Conservation (phyloP, 1,140 invertebrate species). For the Platorchestia sp. region DNA sequence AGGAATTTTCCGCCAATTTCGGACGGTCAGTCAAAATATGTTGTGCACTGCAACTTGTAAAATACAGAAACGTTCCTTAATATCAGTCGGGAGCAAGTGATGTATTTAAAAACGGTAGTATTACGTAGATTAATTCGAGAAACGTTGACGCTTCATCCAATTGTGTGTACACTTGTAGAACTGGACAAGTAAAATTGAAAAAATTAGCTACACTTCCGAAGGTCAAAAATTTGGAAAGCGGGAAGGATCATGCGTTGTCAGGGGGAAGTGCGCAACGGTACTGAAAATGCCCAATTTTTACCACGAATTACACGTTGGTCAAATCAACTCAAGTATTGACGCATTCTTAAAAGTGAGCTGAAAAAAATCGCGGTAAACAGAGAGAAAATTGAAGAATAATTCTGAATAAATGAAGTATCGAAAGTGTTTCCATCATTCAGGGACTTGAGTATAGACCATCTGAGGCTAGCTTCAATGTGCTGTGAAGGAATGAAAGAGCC, state of each 20-base stretch:
- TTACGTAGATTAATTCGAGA: background rate
- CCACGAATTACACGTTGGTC: background rate
- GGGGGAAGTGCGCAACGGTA: background rate
- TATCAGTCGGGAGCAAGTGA: background rate
- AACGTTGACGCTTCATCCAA: background rate
- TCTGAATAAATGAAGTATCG: background rate
- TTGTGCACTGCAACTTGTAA: constrained; percentile 18
- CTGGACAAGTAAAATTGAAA: background rate
- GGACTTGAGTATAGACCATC: background rate
- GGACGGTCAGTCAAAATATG: constrained; percentile 24
- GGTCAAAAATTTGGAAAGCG: background rate
- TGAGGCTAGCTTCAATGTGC: background rate
- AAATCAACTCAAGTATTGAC: background rate
- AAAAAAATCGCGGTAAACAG: background rate
- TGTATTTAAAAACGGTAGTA: background rate
- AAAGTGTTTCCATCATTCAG: background rate
- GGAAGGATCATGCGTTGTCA: background rate
- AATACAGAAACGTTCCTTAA: background rate
- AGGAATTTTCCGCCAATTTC: constrained; percentile 6
- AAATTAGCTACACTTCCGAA: background rate
- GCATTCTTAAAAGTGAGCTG: background rate
- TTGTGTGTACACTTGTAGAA: background rate
- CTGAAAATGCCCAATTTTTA: background rate
- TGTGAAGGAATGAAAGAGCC: background rate
- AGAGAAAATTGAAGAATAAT: background rate